Evolutionary conservation across 2,113 vertebrate genomes (phyloP), one percentile per base, ranked within the genome.

Genomic region (Balaenoptera acutorostrata): DNA sequence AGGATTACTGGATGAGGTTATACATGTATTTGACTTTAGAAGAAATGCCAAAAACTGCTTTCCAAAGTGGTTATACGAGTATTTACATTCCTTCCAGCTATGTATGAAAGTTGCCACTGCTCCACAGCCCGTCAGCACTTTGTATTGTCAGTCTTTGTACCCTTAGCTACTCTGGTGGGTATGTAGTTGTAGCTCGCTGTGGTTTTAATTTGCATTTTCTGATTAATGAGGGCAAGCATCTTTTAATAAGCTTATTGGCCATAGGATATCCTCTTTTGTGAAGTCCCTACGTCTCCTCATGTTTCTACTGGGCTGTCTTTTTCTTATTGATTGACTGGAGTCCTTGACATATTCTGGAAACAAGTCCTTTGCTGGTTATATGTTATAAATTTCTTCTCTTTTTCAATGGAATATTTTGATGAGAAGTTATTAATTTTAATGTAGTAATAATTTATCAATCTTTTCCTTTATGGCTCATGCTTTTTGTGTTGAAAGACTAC

Each of bases 191-290:
- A 95, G n/a, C 49, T 44, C 27, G 10, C 17, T 86, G 68, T 44
- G 75, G 27, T 87, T 91, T 63, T 69, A 95, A 95, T 89, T 49
- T 80, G 33, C n/a, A 87, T 64, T 96, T 97, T 97, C 27, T 91
- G 52, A 96, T 88, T 97, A 90, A 90, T 72, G 18, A 72, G 18
- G 23, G n/a, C 52, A 59, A 95, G 11, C 21, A 90, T 68, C 44
- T 82, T 92, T 84, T 83, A 39, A 25, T 61, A 95, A 90, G 57
- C 82, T 82, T 87, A 93, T 11, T 80, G 27, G 63, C 36, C 46
- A 96, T 0, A 88, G 69, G 49, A 81, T 75, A 94, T 52, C 29
- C 31, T 85, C 64, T 92, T 90, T 61, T 61, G 66, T 72, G 49
- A 77, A 49, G 36, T 94, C 55, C 68, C 31, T 88, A 41, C 10